Conservation (phyloP, 2,797 vertebrate genomes). For the Sternotherus odoratus region DNA sequence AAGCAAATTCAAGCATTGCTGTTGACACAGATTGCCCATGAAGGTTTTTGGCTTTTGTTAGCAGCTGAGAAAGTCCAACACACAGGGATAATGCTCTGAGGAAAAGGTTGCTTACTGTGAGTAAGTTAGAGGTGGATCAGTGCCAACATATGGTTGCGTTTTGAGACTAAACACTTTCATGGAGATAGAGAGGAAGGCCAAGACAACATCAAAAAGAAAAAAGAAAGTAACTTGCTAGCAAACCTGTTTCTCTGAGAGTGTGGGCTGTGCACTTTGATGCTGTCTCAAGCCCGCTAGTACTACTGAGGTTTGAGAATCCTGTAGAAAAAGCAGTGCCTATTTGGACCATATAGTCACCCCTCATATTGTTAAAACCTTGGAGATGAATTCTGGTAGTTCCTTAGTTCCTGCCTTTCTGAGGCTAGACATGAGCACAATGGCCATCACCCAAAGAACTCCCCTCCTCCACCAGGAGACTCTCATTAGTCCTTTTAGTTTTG, state of each 20-base stretch:
- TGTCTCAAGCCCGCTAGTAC: neutral
- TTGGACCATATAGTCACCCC: neutral
- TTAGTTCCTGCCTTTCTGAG: neutral
- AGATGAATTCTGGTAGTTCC: neutral
- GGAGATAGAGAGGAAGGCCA: slow-evolving; percentile 26
- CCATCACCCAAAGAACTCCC: neutral
- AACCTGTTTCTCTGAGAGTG: slow-evolving; percentile 57
- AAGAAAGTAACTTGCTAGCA: neutral
- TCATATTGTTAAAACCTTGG: neutral
- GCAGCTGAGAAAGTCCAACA: slow-evolving; percentile 66
- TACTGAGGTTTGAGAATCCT: neutral
- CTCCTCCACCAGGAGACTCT: neutral
- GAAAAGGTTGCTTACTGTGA: slow-evolving; percentile 69
- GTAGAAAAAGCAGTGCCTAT: neutral
- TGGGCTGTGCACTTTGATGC: slow-evolving; percentile 6
- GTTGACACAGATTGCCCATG: slow-evolving; percentile 54
- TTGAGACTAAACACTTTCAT: slow-evolving; percentile 35
- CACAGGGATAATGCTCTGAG: slow-evolving; percentile 63
- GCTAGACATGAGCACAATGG: neutral
- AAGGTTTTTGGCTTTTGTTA: slow-evolving; percentile 72
- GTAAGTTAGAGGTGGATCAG: slow-evolving; percentile 71
- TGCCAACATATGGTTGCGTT: slow-evolving; percentile 65
- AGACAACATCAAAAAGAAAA: slow-evolving; percentile 31
- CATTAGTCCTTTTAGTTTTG: neutral
- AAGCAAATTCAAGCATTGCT: slow-evolving; percentile 3